Percentiles rank a stretch among this genome's conserved stretches.
These are phyloP conservation scores for Trissolcus basalis DNA, from an alignment of 1,140 invertebrate genomes.

Conservation along the genomic window DNA sequence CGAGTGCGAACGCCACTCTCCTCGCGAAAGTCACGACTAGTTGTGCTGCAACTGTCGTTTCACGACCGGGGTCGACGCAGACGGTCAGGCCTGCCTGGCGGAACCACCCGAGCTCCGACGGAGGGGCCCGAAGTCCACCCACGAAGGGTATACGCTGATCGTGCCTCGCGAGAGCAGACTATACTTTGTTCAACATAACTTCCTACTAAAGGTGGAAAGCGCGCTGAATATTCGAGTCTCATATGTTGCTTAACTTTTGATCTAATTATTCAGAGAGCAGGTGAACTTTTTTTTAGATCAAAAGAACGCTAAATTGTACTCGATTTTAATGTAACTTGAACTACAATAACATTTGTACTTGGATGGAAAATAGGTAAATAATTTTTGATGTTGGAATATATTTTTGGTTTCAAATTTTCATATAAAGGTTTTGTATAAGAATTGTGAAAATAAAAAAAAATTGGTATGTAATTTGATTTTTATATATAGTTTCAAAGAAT, in stretches of 20 bases:
- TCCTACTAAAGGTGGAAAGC: slow-evolving; percentile 11
- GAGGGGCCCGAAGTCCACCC: slow-evolving; percentile 61
- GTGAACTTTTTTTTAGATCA: no score
- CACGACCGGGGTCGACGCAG: slow-evolving; percentile 67
- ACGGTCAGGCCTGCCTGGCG: slow-evolving; percentile 52
- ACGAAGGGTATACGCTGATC: slow-evolving; percentile 48
- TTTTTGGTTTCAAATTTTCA: no score
- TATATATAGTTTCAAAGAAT: no score
- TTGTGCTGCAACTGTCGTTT: slow-evolving; percentile 73
- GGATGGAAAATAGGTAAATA: no score
- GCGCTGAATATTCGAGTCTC: slow-evolving; percentile 32
- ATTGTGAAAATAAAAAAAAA: no score
- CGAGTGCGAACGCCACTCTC: slow-evolving; percentile 33
- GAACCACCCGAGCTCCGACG: slow-evolving; percentile 36
- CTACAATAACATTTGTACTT: no score
- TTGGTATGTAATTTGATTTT: no score
- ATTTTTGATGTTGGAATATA: no score
- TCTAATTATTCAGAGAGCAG: no score
- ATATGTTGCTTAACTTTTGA: slow-evolving; percentile 33
- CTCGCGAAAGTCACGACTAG: slow-evolving; percentile 68
- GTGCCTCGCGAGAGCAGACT: slow-evolving; percentile 6
- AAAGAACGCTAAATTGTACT: no score
- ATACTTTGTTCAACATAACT: slow-evolving; percentile 16
- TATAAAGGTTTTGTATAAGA: no score
- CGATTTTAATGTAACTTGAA: no score